phyloP scores from a whole-genome alignment of 1,140 invertebrate species.

The Zaprionus taronus region DNA sequence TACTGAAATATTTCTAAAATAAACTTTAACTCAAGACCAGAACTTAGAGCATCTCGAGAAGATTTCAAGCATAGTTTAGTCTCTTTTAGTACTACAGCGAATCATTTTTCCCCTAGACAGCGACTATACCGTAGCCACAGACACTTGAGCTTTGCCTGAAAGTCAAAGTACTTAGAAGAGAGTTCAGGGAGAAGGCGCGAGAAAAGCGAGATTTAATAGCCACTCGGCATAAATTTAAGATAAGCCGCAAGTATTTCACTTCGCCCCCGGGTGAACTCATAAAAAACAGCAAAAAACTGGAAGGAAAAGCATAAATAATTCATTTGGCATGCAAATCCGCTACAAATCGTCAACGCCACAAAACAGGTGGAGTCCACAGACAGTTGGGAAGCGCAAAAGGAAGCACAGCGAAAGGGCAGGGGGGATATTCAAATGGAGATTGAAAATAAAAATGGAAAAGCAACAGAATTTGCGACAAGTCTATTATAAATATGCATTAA shows the following conservation, averaged over 20 bases:
- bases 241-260: slow-evolving; percentile 74
- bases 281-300: slow-evolving; percentile 44
- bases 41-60: neutral
- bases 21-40: neutral
- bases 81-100: neutral
- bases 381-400: neutral
- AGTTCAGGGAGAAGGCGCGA: slow-evolving; percentile 45
- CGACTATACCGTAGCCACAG: neutral
- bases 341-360: slow-evolving; percentile 76
- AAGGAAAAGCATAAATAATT: slow-evolving; percentile 75
- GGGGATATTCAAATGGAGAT: slow-evolving; percentile 29
- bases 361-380: slow-evolving; percentile 48
- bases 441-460: slow-evolving; percentile 50
- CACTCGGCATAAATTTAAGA: slow-evolving; percentile 82
- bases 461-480: slow-evolving; percentile 57
- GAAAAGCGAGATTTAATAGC: slow-evolving; percentile 73
- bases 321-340: slow-evolving; percentile 81
- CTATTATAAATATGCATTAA: slow-evolving; percentile 74
- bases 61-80: neutral
- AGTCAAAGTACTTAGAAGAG: slow-evolving; percentile 27
- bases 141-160: slow-evolving; percentile 6
- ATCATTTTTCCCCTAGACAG: neutral
- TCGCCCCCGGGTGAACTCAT: slow-evolving; percentile 39
- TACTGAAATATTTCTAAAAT: neutral
- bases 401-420: neutral